Evolutionary conservation across 2,888 invertebrate genomes (phyloP).

Genomic region (Fragum whitleyi): DNA sequence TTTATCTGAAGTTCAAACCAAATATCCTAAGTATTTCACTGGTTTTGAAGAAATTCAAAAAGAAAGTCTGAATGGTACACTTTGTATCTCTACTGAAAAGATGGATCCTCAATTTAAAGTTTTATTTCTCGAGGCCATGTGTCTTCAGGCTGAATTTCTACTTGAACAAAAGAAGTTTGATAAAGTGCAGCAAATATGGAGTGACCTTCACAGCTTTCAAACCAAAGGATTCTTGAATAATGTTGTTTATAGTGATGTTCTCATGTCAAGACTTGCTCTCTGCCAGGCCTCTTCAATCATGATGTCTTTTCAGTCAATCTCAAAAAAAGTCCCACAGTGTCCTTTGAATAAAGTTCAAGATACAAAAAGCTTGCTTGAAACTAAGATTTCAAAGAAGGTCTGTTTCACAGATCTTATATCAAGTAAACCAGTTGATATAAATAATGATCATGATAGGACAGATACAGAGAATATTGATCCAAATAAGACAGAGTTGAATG

Average conservation of each 20-base stretch:
- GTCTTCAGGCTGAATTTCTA: conserved; percentile 50
- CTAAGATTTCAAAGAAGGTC: conserved; percentile 2
- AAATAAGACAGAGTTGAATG: neutral
- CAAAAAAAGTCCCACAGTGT: neutral
- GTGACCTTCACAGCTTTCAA: conserved; percentile 38
- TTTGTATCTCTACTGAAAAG: neutral
- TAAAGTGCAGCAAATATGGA: conserved; percentile 51
- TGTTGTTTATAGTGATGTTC: conserved; percentile 59
- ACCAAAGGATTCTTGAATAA: conserved; percentile 44
- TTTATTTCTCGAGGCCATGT: conserved; percentile 50
- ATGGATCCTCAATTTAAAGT: conserved; percentile 51
- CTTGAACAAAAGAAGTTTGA: conserved; percentile 50
- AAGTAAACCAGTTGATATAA: conserved; percentile 22
- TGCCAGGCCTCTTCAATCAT: conserved; percentile 52
- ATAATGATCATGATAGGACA: conserved; percentile 8
- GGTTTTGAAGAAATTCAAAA: neutral
- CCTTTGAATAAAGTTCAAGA: neutral
- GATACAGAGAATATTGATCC: neutral
- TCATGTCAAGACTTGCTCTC: conserved; percentile 58
- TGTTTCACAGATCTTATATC: conserved; percentile 7
- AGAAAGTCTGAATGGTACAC: neutral
- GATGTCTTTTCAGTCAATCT: conserved; percentile 29
- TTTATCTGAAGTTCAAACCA: conserved; percentile 34
- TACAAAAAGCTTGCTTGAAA: neutral
- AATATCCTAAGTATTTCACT: conserved; percentile 16